Evolutionary conservation across 2,797 vertebrate genomes (phyloP).

Genomic region (Borostomias antarcticus): DNA sequence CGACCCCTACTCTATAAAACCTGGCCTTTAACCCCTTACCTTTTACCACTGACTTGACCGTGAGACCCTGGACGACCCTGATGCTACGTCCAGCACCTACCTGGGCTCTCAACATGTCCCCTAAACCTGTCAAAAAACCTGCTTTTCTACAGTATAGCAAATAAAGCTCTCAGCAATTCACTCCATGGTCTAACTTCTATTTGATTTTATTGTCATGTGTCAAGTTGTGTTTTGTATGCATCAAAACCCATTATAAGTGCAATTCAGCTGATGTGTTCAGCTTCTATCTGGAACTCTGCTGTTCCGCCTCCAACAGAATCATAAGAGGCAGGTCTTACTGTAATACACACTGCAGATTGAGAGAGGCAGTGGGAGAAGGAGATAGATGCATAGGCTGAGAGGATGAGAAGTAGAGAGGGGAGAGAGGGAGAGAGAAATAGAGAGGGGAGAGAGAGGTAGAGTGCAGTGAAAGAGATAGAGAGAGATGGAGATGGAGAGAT

Average conservation of each 20-base stretch:
- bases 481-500: constrained; percentile 29
- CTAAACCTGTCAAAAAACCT: constrained; percentile 36
- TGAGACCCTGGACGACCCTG: constrained; percentile 54
- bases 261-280: too few species aligned
- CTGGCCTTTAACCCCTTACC: constrained; percentile 65
- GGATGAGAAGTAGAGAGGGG: too few species aligned
- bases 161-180: constrained; percentile 78
- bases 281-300: too few species aligned
- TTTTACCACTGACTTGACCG: constrained; percentile 66
- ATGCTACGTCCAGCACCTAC: constrained; percentile 42
- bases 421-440: constrained; percentile 9
- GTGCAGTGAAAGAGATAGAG: constrained; percentile 18
- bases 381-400: too few species aligned
- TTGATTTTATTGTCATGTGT: neutral
- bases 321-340: neutral
- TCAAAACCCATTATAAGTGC: too few species aligned
- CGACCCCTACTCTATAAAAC: constrained; percentile 68
- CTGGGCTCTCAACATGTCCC: constrained; percentile 35
- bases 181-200: neutral
- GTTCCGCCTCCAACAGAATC: neutral
- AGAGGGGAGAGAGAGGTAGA: constrained; percentile 11
- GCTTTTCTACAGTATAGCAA: constrained; percentile 50
- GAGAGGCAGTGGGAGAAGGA: neutral
- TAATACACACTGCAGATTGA: neutral
- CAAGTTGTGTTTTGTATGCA: neutral